Percentiles rank a stretch among this genome's conserved stretches.
Evolutionary conservation across 2,797 vertebrate genomes (phyloP).

Genomic region (Rhinichthys osculus): DNA sequence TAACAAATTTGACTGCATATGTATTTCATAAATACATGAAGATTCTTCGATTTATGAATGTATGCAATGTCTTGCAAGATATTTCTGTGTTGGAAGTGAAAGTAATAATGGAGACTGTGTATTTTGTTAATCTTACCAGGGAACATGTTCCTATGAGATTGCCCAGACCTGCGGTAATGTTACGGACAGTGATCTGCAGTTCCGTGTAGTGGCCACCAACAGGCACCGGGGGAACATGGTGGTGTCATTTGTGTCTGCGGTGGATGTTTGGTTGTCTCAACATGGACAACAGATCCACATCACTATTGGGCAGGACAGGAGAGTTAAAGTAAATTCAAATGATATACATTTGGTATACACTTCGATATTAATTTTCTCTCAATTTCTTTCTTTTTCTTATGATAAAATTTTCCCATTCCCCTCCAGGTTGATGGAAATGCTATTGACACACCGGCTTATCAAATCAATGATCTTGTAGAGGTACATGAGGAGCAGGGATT

Average conservation of each 20-base stretch:
- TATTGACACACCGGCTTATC: conserved; percentile 53
- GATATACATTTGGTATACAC: neutral
- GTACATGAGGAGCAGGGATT: conserved; percentile 58
- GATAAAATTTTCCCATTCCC: neutral
- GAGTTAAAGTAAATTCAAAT: conserved; percentile 61
- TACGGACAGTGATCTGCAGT: conserved; percentile 54
- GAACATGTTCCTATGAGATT: conserved; percentile 79
- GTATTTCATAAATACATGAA: too few species aligned
- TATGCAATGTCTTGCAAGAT: too few species aligned
- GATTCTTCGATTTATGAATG: too few species aligned
- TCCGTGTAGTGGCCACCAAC: conserved; percentile 70
- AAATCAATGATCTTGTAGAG: conserved; percentile 52
- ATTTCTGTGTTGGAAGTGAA: too few species aligned
- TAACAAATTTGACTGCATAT: too few species aligned
- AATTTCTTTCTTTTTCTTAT: neutral
- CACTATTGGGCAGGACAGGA: conserved; percentile 66
- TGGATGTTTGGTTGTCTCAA: conserved; percentile 70
- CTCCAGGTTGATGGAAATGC: conserved; percentile 65
- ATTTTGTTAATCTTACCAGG: conserved; percentile 58
- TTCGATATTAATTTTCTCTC: neutral
- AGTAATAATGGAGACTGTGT: too few species aligned
- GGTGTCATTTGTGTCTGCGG: conserved; percentile 73
- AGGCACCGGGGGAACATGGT: conserved; percentile 68
- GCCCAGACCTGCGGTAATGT: conserved; percentile 63
- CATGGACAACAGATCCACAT: conserved; percentile 43